Evolutionary conservation across 2,888 invertebrate species (phyloP), one percentile per base, ranked within the genome.

Genomic region (Plusia festucae): DNA sequence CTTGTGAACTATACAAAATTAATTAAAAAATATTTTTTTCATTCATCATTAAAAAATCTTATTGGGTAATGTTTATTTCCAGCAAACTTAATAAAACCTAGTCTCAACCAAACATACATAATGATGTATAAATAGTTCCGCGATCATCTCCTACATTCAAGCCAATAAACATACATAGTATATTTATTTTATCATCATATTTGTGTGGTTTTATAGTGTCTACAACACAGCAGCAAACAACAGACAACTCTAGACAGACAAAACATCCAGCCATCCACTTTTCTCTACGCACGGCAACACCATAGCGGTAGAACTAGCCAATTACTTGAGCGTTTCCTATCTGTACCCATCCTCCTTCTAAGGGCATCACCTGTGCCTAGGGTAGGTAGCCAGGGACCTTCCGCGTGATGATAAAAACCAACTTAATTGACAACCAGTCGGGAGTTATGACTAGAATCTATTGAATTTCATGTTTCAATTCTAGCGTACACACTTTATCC

Each of bases 381-480:
- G 34, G 34, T 34, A 34, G 32, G n/a, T 6, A 40, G 40, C 40
- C 40, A 40, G 40, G n/a, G 3, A 27, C 62, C 60, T 66, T 75
- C 68, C 68, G 60, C 16, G 51, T 66, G 18, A 22, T 51, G 54
- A 55, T 59, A 59, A 65, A 65, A 68, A 72, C 22, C 22, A 52
- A 46, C 32, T 65, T 76, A 76, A 76, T 76, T 76, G 75, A 52
- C 55, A 18, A 63, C 71, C 22, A 46, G 68, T 61, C 20, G 44
- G 18, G 20, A 61, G 16, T 58, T 71, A 73, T 71, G 74, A 73
- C n/a, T 30, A 9, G 30, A 49, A 49, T n/a, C 20, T 16, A 68
- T 74, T 74, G 70, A 71, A 73, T 73, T 74, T 56, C 58, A 73
- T 74, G 53, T 51, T 58, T 32, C 55, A 53, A 73, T 73, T 61